Conservation (phyloP, 1,140 invertebrate genomes). For the Bilobella aurantiaca region DNA sequence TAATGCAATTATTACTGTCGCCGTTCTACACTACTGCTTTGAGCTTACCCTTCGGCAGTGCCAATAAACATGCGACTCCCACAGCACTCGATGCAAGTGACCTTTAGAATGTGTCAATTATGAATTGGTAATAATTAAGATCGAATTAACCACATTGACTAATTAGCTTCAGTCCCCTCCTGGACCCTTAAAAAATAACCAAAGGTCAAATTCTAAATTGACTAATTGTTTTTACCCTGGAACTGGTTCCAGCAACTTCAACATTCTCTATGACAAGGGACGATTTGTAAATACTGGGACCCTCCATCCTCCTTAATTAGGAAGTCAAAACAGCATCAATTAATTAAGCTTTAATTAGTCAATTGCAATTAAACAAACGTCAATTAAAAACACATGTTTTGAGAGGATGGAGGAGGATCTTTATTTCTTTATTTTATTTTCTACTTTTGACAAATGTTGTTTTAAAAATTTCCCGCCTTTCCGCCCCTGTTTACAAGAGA, state of each 20-base stretch:
- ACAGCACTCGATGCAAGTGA: slow-evolving; percentile 32
- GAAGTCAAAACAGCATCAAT: not conserved
- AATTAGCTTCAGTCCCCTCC: no score
- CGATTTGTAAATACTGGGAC: slow-evolving; percentile 18
- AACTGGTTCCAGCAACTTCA: slow-evolving; percentile 17
- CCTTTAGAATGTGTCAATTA: slow-evolving; percentile 16
- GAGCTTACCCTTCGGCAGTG: slow-evolving; percentile 31
- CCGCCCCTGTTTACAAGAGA: no score
- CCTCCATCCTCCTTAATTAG: not conserved
- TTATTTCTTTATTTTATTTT: not conserved
- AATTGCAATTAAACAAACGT: not conserved
- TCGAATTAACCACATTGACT: not conserved
- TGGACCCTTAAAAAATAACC: no score
- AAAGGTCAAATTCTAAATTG: no score
- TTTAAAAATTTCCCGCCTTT: no score
- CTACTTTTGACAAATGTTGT: no score
- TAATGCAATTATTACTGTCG: not conserved
- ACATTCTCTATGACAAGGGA: slow-evolving; percentile 22
- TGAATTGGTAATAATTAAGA: not conserved
- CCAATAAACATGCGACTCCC: slow-evolving; percentile 31
- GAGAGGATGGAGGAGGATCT: not conserved
- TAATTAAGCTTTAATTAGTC: not conserved
- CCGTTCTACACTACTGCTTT: not conserved
- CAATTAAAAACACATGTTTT: not conserved
- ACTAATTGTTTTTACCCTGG: slow-evolving; percentile 17